Conservation (phyloP, 2,888 invertebrate genomes). For the Falcaria lacertinaria region DNA sequence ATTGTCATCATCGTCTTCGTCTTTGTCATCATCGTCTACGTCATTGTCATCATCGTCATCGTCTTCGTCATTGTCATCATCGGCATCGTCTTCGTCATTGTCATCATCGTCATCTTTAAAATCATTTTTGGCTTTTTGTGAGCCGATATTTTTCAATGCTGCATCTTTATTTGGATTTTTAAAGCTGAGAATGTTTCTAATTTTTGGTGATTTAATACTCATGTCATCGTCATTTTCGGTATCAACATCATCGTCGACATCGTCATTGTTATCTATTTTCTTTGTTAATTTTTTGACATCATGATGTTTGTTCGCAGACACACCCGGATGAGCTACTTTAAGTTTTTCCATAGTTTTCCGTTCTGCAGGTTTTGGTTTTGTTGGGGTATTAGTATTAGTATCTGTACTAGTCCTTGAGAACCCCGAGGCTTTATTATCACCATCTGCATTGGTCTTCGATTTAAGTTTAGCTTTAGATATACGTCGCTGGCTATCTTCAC, state of each 20-base stretch:
- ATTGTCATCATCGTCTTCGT: slow-evolving; percentile 63
- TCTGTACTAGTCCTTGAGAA: slow-evolving; percentile 34
- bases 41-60: slow-evolving; percentile 51
- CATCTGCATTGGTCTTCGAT: slow-evolving; percentile 76
- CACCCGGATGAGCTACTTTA: slow-evolving; percentile 45
- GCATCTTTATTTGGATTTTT: slow-evolving; percentile 27
- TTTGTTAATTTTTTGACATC: slow-evolving; percentile 13
- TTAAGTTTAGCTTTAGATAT: slow-evolving; percentile 69
- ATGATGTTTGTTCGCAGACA: slow-evolving; percentile 26
- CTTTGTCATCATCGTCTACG: slow-evolving; percentile 62
- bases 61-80: slow-evolving; percentile 44
- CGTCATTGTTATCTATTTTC: slow-evolving; percentile 38
- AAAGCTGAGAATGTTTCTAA: slow-evolving; percentile 31
- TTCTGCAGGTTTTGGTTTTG: slow-evolving; percentile 32
- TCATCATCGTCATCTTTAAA: slow-evolving; percentile 46
- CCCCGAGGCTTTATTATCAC: slow-evolving; percentile 61
- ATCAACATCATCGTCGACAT: slow-evolving; percentile 43
- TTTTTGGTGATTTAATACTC: slow-evolving; percentile 26
- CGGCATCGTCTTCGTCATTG: slow-evolving; percentile 47
- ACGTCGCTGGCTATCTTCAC: slow-evolving; percentile 76
- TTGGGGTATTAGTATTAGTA: slow-evolving; percentile 29
- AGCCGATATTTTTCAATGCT: slow-evolving; percentile 35
- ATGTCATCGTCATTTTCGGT: slow-evolving; percentile 50
- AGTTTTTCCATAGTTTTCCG: slow-evolving; percentile 57
- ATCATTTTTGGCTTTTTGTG: slow-evolving; percentile 23